Base-by-base conservation (phyloP, 30 jellyfish, hydroid and myxozoan species). In the Mastigias papua region DNA sequence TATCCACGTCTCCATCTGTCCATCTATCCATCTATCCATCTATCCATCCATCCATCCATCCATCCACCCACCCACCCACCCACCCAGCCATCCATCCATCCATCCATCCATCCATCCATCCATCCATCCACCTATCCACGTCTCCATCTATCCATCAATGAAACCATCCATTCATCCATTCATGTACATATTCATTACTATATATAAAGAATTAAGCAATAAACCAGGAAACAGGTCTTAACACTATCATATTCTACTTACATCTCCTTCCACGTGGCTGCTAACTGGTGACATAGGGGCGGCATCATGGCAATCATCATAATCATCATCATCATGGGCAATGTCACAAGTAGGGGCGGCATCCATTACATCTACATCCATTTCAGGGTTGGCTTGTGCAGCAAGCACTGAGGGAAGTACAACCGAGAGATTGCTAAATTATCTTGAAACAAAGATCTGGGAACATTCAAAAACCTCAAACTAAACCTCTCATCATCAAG, bases 261-360 rank as follows among this genome's bases (percentile, higher is more conserved):
- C 86, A 48, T 74, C 88, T 21, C 23, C 73, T 29, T 31, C 77
- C 31, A 16, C 65, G 10, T 29, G 34, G 11, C 69, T 34, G 35
- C 32, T 37, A 26, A 72, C 25, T 51, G 83, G 83, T 23, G 83
- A 72, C 3, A 42, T 15, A 7, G 83, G 83, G 1, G 49, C 74
- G 20, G 65, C 72, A 61, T 35, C 48, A 21, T 37, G n/a, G n/a
- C 31, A 15, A 81, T 81, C 82, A 81, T 60, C 20, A 61, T 48
- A 78, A 50, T 77, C 91, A 81, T 81, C 23, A 17, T 34, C 77
- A 48, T 32, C 77, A 29, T 13, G 26, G 1, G 62, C 91, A 62
- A 29, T 9, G 34, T 81, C 82, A 34, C 69, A 54, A 60, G 30
- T 69, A 31, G 19, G 35, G 27, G 51, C 30, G 1, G 48, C 81